Conservation (phyloP, 23 tunicate genomes). For the Aplidium turbinatum region DNA sequence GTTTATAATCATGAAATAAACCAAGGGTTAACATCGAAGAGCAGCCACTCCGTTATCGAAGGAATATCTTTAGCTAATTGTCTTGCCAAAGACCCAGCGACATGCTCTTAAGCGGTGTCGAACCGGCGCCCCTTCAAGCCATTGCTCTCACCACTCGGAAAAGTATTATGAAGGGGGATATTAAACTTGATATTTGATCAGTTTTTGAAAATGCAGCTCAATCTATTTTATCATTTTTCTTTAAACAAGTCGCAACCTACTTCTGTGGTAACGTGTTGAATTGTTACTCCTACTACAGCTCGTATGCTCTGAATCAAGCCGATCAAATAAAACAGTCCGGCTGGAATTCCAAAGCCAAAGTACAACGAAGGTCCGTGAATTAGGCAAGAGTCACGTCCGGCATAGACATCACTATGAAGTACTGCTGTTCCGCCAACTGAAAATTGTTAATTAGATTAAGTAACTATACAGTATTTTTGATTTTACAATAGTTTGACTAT, state of each 20-base stretch:
- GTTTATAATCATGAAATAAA: too few species aligned
- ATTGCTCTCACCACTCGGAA: too few species aligned
- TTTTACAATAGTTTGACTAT: background rate
- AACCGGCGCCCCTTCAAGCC: too few species aligned
- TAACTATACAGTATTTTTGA: too few species aligned
- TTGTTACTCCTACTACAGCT: slow-evolving; percentile 12
- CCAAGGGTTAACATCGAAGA: too few species aligned
- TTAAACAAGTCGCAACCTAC: slow-evolving; percentile 1
- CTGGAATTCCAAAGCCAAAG: slow-evolving; percentile 33
- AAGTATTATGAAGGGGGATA: too few species aligned
- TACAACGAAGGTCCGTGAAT: slow-evolving; percentile 37
- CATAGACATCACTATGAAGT: slow-evolving; percentile 13
- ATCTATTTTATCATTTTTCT: background rate
- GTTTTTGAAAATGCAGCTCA: background rate
- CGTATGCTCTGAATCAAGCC: background rate
- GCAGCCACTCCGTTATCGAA: too few species aligned
- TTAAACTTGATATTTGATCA: too few species aligned
- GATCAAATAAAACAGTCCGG: slow-evolving; percentile 7
- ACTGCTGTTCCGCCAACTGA: too few species aligned
- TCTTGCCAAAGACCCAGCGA: too few species aligned
- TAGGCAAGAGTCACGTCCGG: slow-evolving; percentile 29
- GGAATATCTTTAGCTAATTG: background rate
- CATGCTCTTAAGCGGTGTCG: too few species aligned
- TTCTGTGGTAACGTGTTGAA: slow-evolving; percentile 14
- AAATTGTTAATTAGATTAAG: too few species aligned